Percentiles rank a stretch among this genome's conserved stretches.
These are phyloP conservation scores for Litoditis marina DNA, from an alignment of 2,888 invertebrate species.

Conservation along the genomic window DNA sequence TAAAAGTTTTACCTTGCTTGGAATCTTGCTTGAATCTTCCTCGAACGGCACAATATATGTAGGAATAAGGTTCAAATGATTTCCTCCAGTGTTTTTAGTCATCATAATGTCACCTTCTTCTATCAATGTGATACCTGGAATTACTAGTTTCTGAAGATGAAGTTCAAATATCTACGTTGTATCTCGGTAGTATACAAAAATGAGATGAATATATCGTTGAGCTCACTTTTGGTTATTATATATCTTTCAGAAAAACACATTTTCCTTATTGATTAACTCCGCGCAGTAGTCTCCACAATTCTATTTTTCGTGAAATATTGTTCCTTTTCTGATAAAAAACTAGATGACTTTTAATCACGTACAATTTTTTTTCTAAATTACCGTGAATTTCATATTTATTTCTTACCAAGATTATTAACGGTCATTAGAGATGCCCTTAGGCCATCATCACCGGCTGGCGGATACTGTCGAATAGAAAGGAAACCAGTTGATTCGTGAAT, in stretches of 20 bases:
- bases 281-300: too few relatives aligned
- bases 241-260: too few relatives aligned
- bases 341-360: neutral
- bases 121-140: constrained; percentile 34
- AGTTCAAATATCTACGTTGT: neutral
- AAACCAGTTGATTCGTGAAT: constrained; percentile 38
- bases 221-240: too few relatives aligned
- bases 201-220: neutral
- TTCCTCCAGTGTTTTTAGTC: constrained; percentile 22
- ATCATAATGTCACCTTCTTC: constrained; percentile 37
- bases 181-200: neutral
- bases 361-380: neutral
- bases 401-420: constrained; percentile 30
- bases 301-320: too few relatives aligned
- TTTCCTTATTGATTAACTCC: too few relatives aligned
- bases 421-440: constrained; percentile 31
- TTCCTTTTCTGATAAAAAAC: too few relatives aligned
- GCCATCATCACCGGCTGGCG: constrained; percentile 19
- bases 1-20: constrained; percentile 17
- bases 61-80: constrained; percentile 26
- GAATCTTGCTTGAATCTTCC: constrained; percentile 6
- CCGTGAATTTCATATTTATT: too few relatives aligned
- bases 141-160: neutral
- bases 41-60: constrained; percentile 17
- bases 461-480: constrained; percentile 43